Evolutionary conservation across 2,797 vertebrate genomes (phyloP), one percentile per base, ranked within the genome.

Genomic region (Nannoperca obscura): DNA sequence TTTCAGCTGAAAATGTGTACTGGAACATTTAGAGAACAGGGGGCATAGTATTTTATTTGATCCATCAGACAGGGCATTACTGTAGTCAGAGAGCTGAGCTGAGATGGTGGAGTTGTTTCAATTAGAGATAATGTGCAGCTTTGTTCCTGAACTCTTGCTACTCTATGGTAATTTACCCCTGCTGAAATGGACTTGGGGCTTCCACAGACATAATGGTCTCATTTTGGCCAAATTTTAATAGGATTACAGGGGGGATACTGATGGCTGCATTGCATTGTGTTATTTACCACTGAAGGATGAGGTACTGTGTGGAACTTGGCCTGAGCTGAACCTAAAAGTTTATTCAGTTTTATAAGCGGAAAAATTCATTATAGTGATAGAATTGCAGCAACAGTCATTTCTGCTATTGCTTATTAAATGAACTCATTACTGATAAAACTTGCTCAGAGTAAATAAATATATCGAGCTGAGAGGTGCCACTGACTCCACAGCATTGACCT

Each of bases 81-180:
- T 88, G 59, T 74, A 76, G 71, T 53, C 40, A 24, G 85, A 74
- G 49, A 85, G 86, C 85, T 64, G 75, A 76, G 87, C 79, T 81
- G 71, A 82, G 89, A 92, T 81, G 80, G 76, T 74, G 83, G 83
- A 86, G 71, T 87, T 79, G 69, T 91, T 92, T 93, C 91, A 94
- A 93, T 93, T 91, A 92, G 82, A 87, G 84, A 86, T 92, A 89
- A 92, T 93, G 91, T 85, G 85, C 85, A 84, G 88, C 89, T 88
- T 90, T 93, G 84, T 86, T 92, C 76, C 83, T 90, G 86, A 92
- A 91, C 88, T 88, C 88, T 72, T 85, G 84, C 80, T 83, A 61
- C 83, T 86, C 86, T 68, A 80, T 81, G 83, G 87, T 89, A 90
- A 93, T 93, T 91, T 86, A 84, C 70, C 86, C 92, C 83, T 67